Evolutionary conservation across 2,888 invertebrate genomes (phyloP).

Genomic region (Gerris lacustris): DNA sequence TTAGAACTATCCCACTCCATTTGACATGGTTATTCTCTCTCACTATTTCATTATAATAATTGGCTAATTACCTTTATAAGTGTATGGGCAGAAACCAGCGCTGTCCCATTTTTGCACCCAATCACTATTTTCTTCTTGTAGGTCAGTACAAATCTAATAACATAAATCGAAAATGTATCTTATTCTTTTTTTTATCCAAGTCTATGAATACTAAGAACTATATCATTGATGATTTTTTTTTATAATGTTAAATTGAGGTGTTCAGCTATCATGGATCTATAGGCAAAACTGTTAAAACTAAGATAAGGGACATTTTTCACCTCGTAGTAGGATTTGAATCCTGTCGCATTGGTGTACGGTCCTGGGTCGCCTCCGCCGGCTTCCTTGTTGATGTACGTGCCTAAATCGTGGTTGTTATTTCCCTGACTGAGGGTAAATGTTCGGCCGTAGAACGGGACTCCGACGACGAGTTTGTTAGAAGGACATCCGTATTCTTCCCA

Average conservation of each 20-base stretch:
- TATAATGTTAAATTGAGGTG: no score
- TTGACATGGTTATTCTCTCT: no score
- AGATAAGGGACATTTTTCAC: conserved; percentile 37
- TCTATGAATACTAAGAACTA: no score
- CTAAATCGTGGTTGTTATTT: conserved; percentile 68
- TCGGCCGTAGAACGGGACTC: conserved; percentile 79
- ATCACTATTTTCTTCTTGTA: conserved; percentile 52
- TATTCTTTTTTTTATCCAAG: no score
- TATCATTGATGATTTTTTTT: no score
- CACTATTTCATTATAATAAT: no score
- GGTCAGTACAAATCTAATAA: conserved; percentile 60
- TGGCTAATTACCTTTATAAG: conserved; percentile 53
- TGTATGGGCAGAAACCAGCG: conserved; percentile 68
- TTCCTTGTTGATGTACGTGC: conserved; percentile 82
- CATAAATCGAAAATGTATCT: not conserved
- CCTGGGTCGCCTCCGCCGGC: conserved; percentile 78
- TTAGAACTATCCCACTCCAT: no score
- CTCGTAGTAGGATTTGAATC: conserved; percentile 78
- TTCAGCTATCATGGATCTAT: no score
- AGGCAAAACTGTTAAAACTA: no score
- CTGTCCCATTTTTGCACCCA: conserved; percentile 81
- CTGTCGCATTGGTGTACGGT: conserved; percentile 72
- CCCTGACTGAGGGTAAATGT: conserved; percentile 69
- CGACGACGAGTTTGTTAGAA: conserved; percentile 73
- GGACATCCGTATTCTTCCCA: conserved; percentile 87